A percentile compares a stretch with the other conserved stretches of the same genome.
Conservation (phyloP, 2,113 vertebrate genomes). For the Loxodonta africana region DNA sequence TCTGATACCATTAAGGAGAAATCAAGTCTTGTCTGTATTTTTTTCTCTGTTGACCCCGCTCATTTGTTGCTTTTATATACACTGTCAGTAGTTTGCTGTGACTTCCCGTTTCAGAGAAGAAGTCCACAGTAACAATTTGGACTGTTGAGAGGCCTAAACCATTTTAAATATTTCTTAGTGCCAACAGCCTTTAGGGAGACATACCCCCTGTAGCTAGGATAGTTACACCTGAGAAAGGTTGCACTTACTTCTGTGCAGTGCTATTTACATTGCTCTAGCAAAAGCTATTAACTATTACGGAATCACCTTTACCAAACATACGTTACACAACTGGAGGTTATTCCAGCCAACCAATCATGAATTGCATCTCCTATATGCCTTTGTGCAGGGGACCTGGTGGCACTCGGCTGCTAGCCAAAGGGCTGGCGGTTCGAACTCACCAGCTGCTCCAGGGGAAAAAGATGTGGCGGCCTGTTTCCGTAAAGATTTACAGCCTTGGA, state of each 20-base stretch:
- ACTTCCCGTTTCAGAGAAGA: neutral
- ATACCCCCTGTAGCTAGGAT: neutral
- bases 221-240: neutral
- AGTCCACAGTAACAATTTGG: neutral
- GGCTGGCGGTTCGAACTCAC: no score
- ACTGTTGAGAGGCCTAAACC: neutral
- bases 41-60: neutral
- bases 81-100: fast-evolving
- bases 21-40: neutral
- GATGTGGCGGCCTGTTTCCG: no score
- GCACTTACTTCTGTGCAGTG: neutral
- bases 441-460: no score
- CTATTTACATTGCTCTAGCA: neutral
- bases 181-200: neutral
- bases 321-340: neutral
- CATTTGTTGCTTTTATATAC: neutral
- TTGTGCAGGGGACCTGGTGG: neutral
- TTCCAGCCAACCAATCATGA: neutral
- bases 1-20: neutral
- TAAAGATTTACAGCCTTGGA: no score
- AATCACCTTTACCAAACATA: neutral
- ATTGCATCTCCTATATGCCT: neutral
- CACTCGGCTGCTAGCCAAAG: no score
- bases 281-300: neutral
- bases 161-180: slow-evolving; percentile 1